Evolutionary conservation across 2,797 vertebrate genomes (phyloP), one percentile per base, ranked within the genome.

Genomic region (Phalloptychus januarius): DNA sequence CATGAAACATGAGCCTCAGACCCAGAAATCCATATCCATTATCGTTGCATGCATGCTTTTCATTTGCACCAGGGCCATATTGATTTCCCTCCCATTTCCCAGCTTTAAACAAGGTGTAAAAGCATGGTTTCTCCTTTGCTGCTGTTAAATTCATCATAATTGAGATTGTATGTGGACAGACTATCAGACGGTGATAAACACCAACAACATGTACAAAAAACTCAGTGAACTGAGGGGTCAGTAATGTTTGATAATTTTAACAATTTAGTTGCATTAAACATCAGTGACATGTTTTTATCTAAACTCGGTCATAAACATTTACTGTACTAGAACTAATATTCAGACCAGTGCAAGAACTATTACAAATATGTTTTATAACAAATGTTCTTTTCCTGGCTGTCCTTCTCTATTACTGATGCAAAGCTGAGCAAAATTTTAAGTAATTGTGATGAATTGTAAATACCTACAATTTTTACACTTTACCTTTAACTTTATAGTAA

Each of bases 11-110:
- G 83, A 93, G 81, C 71, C 72, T 46, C 61, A 81, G 83, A 83
- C 46, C 67, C 77, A 87, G 73, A 92, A 93, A 95, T 95, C 94
- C 80, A 95, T 94, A 91, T 73, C 90, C 87, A 94, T 94, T 94
- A 93, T 92, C 56, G 38, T 85, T 77, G 83, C 77, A 65, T 80
- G 90, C 88, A 73, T 89, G 90, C 88, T 92, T 92, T 93, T 92
- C 89, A 93, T 91, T 91, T 91, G 83, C 84, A 83, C 78, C 25
- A 45, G 23, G 52, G 56, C 72, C 44, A 4, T 85, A 95, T 95
- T 83, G 93, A 95, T 94, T 91, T 90, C 74, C 73, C 58, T 67
- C 75, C 75, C 67, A 72, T 85, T 85, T 78, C 75, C n/a, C 42
- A 18, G 61, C 83, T 85, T 84, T 85, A 79, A 87, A 78, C 45